Percentiles rank a stretch among this genome's conserved stretches.
Evolutionary conservation across 2,797 vertebrate genomes (phyloP).

Genomic region (Rachycentron canadum): DNA sequence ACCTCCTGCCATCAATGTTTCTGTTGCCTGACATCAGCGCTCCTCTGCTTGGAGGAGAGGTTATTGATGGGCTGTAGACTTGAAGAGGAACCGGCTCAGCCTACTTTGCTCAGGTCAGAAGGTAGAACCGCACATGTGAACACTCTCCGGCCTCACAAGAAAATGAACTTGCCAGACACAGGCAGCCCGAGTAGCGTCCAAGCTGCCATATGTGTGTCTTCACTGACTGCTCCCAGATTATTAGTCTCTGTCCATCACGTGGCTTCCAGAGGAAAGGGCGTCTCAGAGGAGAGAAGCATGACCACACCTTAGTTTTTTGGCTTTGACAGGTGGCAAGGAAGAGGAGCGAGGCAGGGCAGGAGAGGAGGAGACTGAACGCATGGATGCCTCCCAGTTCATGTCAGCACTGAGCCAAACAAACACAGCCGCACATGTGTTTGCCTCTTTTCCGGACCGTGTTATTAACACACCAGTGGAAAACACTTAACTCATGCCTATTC

Average conservation of each 20-base stretch:
- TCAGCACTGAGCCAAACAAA: constrained; percentile 33
- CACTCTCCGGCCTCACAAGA: constrained; percentile 5
- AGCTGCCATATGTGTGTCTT: not conserved
- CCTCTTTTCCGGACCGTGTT: constrained; percentile 48
- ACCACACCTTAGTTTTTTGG: constrained; percentile 36
- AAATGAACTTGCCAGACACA: constrained; percentile 39
- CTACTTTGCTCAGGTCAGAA: constrained; percentile 33
- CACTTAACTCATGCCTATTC: constrained; percentile 78
- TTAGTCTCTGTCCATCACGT: constrained; percentile 27
- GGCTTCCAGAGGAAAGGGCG: constrained; percentile 33
- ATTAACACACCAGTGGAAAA: constrained; percentile 75
- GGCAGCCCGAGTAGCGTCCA: constrained; percentile 1
- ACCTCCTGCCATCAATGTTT: constrained; percentile 40
- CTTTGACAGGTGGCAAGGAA: constrained; percentile 5
- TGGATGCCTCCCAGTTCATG: constrained; percentile 31
- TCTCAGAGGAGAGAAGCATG: constrained; percentile 31
- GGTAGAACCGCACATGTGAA: constrained; percentile 21
- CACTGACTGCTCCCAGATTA: constrained; percentile 54
- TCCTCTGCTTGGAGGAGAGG: not conserved
- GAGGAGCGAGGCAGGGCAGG: not conserved
- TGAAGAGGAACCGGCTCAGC: constrained; percentile 1
- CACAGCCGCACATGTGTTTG: constrained; percentile 10
- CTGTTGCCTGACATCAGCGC: constrained; percentile 21
- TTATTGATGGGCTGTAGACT: constrained; percentile 22
- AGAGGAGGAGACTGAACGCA: constrained; percentile 19